These are phyloP conservation scores for Belgica antarctica DNA, from an alignment of 2,888 invertebrate genomes.

Conservation along the genomic window DNA sequence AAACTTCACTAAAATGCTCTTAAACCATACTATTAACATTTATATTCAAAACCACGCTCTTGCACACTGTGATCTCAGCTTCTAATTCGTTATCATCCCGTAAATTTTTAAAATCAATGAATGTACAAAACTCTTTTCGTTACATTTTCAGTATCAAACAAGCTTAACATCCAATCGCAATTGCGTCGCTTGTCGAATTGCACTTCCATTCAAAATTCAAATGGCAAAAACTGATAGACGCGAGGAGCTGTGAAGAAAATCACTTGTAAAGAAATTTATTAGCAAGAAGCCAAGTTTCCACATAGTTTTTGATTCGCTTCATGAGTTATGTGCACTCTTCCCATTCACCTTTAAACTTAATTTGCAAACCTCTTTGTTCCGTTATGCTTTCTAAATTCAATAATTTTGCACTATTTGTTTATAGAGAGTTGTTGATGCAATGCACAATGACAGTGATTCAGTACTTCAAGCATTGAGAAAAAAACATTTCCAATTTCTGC, in stretches of 20 bases:
- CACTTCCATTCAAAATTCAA: slow-evolving; percentile 40
- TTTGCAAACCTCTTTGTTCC: too few species aligned
- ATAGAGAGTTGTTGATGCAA: too few species aligned
- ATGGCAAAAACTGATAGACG: slow-evolving; percentile 39
- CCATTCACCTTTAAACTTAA: too few species aligned
- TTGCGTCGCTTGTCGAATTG: slow-evolving; percentile 43
- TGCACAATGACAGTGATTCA: too few species aligned
- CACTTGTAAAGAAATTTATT: slow-evolving; percentile 23
- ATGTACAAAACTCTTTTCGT: slow-evolving; percentile 3
- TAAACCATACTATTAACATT: too few species aligned
- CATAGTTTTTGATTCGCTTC: background rate
- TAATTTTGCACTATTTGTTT: too few species aligned
- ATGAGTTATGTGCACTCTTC: background rate
- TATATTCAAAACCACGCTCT: too few species aligned
- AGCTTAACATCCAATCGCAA: slow-evolving; percentile 33
- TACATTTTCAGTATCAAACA: slow-evolving; percentile 38
- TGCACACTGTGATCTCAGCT: background rate
- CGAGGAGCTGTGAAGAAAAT: slow-evolving; percentile 1
- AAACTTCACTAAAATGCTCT: too few species aligned
- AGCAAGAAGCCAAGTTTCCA: slow-evolving; percentile 2
- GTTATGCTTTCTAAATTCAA: too few species aligned
- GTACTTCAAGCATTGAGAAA: too few species aligned
- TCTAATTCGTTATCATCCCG: background rate
- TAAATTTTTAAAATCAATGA: too few species aligned
- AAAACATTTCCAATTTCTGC: too few species aligned